Evolutionary conservation across 2,113 vertebrate genomes (phyloP).

Genomic region (Eclectus roratus): DNA sequence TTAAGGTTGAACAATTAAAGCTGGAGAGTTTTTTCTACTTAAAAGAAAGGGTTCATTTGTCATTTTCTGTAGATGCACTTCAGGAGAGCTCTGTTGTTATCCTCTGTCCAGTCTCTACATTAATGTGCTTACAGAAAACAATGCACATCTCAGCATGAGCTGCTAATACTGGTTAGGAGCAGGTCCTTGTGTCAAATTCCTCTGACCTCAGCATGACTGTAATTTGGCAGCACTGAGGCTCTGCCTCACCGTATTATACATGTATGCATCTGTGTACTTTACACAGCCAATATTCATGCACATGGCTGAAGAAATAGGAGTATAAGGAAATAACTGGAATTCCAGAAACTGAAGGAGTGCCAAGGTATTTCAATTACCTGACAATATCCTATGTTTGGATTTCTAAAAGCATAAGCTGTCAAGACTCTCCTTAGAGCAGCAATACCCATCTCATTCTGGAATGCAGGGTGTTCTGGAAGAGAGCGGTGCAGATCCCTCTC

Average conservation of each 20-base stretch:
- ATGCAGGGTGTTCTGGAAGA: constrained; percentile 95
- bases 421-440: constrained; percentile 93
- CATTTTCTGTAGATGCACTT: not conserved
- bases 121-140: not conserved
- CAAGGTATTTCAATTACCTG: constrained; percentile 78
- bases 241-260: not conserved
- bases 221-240: not conserved
- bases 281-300: not conserved
- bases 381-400: constrained; percentile 98
- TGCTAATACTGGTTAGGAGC: not conserved
- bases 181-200: not conserved
- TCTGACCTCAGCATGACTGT: not conserved
- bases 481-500: constrained; percentile 97
- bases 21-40: not conserved
- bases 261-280: not conserved
- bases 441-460: constrained; percentile 99
- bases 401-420: constrained; percentile 96
- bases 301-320: not conserved
- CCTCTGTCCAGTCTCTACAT: not conserved
- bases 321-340: not conserved
- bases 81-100: not conserved
- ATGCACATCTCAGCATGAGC: not conserved
- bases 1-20: not conserved
- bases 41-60: not conserved
- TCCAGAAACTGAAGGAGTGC: not conserved